Conservation (phyloP, 2,797 vertebrate genomes). For the Esox masquinongy region DNA sequence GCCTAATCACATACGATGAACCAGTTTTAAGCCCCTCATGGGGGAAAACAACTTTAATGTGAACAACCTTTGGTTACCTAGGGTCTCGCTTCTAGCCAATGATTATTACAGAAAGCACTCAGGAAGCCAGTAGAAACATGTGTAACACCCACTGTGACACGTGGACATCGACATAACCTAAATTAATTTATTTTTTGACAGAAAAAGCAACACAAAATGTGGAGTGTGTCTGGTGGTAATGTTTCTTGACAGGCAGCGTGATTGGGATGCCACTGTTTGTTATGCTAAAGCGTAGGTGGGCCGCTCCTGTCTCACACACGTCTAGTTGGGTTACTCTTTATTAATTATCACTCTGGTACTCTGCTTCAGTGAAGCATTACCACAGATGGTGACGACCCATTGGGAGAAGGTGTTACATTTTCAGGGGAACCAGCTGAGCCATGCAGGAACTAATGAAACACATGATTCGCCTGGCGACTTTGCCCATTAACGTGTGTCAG, state of each 20-base stretch:
- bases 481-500: background rate
- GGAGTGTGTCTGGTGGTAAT: conserved; percentile 19
- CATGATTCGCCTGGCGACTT: background rate
- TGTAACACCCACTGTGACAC: too few species aligned
- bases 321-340: conserved; percentile 31
- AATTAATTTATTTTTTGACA: conserved; percentile 5
- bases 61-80: too few species aligned
- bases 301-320: conserved; percentile 37
- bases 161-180: background rate
- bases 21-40: too few species aligned
- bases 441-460: background rate
- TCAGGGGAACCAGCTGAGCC: conserved; percentile 7
- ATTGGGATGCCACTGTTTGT: conserved; percentile 32
- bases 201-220: conserved; percentile 25
- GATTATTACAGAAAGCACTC: too few species aligned
- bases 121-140: too few species aligned
- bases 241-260: conserved; percentile 41
- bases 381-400: background rate
- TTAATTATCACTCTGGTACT: background rate
- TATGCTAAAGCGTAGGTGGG: conserved; percentile 21
- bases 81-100: too few species aligned
- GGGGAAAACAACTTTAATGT: too few species aligned
- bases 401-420: background rate
- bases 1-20: too few species aligned
- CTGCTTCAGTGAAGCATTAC: conserved; percentile 7